Conservation (phyloP, 1,140 invertebrate genomes). For the Drosophila virilis region DNA sequence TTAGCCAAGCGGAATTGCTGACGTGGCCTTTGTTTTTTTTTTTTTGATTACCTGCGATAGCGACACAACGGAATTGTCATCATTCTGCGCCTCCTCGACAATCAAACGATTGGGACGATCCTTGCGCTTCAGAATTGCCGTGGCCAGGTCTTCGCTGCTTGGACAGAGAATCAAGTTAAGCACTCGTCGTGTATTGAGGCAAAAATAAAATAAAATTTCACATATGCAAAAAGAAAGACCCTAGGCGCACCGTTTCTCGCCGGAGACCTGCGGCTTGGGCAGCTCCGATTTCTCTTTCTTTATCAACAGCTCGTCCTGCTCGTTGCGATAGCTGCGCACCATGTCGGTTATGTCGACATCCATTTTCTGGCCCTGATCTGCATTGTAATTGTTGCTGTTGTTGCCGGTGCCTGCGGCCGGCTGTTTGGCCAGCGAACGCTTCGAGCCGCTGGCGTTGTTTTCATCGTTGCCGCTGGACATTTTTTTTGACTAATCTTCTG, state of each 20-base stretch:
- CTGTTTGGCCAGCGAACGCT: neutral
- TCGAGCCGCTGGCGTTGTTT: slow-evolving; percentile 10
- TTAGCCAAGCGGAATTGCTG: slow-evolving; percentile 26
- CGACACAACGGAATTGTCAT: slow-evolving; percentile 99
- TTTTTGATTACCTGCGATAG: slow-evolving; percentile 90
- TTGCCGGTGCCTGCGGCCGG: neutral
- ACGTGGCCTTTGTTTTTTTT: slow-evolving; percentile 54
- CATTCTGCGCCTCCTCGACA: slow-evolving; percentile 98
- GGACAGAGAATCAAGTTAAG: slow-evolving; percentile 14
- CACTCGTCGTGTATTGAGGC: neutral
- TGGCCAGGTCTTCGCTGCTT: slow-evolving; percentile 95
- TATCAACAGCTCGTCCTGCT: slow-evolving; percentile 50
- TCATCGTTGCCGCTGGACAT: slow-evolving; percentile 47
- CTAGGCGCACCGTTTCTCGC: slow-evolving; percentile 56
- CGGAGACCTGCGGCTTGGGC: slow-evolving; percentile 25
- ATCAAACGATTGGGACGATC: slow-evolving; percentile 98
- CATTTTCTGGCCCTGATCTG: slow-evolving; percentile 10
- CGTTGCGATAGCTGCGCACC: slow-evolving; percentile 49
- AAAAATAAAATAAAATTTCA: neutral
- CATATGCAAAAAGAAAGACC: neutral
- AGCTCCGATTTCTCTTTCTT: slow-evolving; percentile 16
- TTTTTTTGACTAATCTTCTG: neutral
- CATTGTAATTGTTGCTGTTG: slow-evolving; percentile 2
- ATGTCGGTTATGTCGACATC: slow-evolving; percentile 47
- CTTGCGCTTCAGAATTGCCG: slow-evolving; percentile 98